Evolutionary conservation across 2,113 vertebrate genomes (phyloP).

Genomic region (Mobula birostris): DNA sequence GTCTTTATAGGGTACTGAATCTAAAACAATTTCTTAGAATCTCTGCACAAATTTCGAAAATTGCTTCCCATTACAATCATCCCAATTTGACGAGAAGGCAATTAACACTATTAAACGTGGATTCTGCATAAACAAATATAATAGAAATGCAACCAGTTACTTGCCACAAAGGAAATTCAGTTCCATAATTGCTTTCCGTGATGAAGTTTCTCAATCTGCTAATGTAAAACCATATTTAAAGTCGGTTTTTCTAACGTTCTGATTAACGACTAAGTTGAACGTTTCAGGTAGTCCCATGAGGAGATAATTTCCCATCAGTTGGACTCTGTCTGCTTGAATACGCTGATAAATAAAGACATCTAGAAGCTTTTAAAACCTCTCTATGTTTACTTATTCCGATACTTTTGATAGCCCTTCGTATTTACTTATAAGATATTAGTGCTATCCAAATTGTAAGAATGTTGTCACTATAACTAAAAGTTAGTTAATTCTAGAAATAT

Average conservation of each 20-base stretch:
- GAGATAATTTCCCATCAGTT: slow-evolving; percentile 21
- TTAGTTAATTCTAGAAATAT: not conserved
- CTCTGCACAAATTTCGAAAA: slow-evolving; percentile 84
- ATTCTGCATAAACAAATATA: slow-evolving; percentile 92
- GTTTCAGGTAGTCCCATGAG: slow-evolving; percentile 18
- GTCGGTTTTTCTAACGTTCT: not conserved
- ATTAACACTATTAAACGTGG: slow-evolving; percentile 94
- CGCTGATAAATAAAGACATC: not conserved
- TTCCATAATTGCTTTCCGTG: not conserved
- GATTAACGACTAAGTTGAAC: not conserved
- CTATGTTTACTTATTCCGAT: not conserved
- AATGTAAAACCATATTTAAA: not conserved
- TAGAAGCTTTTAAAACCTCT: not conserved
- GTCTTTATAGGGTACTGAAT: slow-evolving; percentile 90
- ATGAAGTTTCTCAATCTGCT: slow-evolving; percentile 6
- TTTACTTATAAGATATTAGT: not conserved
- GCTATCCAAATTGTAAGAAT: not conserved
- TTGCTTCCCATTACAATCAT: slow-evolving; percentile 96
- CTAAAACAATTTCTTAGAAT: slow-evolving; percentile 96
- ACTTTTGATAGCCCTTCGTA: not conserved
- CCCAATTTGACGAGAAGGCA: slow-evolving; percentile 94
- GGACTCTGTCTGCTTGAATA: slow-evolving; percentile 6
- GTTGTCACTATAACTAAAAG: not conserved
- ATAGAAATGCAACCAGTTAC: slow-evolving; percentile 63
- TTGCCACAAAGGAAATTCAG: slow-evolving; percentile 28